phyloP scores from a whole-genome alignment of 2,888 invertebrate genomes.

The Callinectes sapidus region DNA sequence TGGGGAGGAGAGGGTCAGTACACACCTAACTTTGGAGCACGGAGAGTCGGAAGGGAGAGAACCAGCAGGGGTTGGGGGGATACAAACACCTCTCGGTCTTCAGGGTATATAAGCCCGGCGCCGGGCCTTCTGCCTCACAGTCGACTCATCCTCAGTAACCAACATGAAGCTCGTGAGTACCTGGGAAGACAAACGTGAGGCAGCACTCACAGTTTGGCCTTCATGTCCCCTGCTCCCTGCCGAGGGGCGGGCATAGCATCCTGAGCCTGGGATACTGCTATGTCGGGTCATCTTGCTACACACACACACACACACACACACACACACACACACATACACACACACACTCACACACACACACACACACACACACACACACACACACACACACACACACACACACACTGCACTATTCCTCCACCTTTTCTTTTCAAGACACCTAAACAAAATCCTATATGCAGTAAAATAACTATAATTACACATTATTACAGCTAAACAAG shows the following conservation, averaged over 20 bases:
- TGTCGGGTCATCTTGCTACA: neutral
- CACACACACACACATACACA: too few relatives aligned
- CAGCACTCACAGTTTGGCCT: neutral
- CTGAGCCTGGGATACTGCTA: neutral
- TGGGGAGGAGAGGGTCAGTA: neutral
- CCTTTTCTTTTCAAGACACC: neutral
- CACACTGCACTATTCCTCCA: neutral
- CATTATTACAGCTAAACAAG: neutral
- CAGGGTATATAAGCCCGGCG: slow-evolving; percentile 9
- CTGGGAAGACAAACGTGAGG: neutral
- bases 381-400: slow-evolving; percentile 22
- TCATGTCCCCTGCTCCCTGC: neutral
- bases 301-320: neutral
- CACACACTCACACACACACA: neutral
- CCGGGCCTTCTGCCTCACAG: neutral
- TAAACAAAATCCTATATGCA: neutral
- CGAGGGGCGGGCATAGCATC: neutral
- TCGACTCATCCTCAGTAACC: slow-evolving; percentile 14
- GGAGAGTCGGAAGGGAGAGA: neutral
- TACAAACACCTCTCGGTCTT: neutral
- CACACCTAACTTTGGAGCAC: slow-evolving; percentile 2
- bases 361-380: slow-evolving; percentile 29
- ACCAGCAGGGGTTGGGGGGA: slow-evolving; percentile 15
- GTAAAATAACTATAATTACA: neutral
- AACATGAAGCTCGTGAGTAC: slow-evolving; percentile 43